Evolutionary conservation across 2,888 invertebrate genomes (phyloP).

Genomic region (Gisinianus flammeolus): DNA sequence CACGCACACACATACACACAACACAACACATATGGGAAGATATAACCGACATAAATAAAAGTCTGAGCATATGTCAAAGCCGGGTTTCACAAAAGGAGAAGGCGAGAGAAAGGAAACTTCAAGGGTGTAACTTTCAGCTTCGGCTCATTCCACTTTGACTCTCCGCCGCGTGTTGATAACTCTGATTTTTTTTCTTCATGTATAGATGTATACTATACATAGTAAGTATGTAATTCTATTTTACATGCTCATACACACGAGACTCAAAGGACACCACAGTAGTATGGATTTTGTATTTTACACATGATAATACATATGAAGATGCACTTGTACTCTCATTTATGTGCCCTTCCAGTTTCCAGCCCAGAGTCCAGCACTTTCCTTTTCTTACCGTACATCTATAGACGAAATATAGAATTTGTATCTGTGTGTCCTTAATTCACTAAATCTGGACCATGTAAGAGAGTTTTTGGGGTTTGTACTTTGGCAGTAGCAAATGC

Average conservation of each 20-base stretch:
- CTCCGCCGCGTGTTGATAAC: slow-evolving; percentile 1
- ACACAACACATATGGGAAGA: neutral
- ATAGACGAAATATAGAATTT: too few species aligned
- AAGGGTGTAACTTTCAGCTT: neutral
- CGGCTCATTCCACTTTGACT: neutral
- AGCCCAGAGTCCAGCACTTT: too few species aligned
- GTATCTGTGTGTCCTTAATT: too few species aligned
- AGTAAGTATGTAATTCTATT: neutral
- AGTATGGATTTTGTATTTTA: neutral
- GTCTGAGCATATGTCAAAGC: neutral
- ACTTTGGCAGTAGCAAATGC: too few species aligned
- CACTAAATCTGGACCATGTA: too few species aligned
- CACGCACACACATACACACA: neutral
- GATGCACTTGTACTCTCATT: too few species aligned
- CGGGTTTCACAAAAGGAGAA: too few species aligned
- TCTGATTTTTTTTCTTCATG: slow-evolving; percentile 1
- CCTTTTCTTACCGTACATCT: too few species aligned
- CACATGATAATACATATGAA: neutral
- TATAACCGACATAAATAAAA: neutral
- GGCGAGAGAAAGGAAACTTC: slow-evolving; percentile 2
- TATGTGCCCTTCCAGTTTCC: too few species aligned
- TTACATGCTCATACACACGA: neutral
- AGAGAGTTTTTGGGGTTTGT: too few species aligned
- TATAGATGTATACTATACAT: neutral
- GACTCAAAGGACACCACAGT: neutral